Evolutionary conservation across 2,888 invertebrate genomes (phyloP), one percentile per base, ranked within the genome.

Genomic region (Malacosoma neustria): DNA sequence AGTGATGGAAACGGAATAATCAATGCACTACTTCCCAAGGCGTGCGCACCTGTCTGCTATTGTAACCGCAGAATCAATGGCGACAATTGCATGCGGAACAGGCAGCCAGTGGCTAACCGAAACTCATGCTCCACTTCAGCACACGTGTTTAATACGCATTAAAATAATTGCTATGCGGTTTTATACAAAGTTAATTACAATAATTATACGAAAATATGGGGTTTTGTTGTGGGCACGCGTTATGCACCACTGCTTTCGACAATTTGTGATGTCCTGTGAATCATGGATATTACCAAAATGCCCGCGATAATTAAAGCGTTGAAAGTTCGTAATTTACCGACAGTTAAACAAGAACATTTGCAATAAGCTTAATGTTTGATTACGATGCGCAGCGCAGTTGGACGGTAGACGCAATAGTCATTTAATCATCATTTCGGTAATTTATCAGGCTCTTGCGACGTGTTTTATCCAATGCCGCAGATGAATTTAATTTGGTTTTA

Each of bases 71-170:
- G 72, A 80, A 72, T 81, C 79, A 81, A 84, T 82, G 74, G 84
- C 66, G 84, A 85, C 84, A 85, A 85, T 82, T 73, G 69, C 45
- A 53, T 43, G 50, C 58, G 64, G 64, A 71, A 72, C 64, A 58
- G 54, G 57, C 57, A 53, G 50, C 49, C 55, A 22, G 22, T 22
- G 63, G 51, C 54, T 63, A 63, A 69, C 68, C 63, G 62, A 72
- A 72, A 66, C 59, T 61, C 65, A 58, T 60, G 68, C 60, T 63
- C 59, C 63, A 69, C 61, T 63, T 61, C 63, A 49, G 54, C 68
- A 64, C 84, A 84, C 82, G 84, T 84, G 84, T 73, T 81, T 81
- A 75, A 77, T 79, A 65, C 66, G 63, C 75, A 77, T 76, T 76
- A 73, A 72, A 73, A 72, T 74, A 80, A 82, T 77, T 73, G 61